A percentile compares a stretch with the other conserved stretches of the same genome.
Conservation (phyloP, 1,140 invertebrate genomes). For the Hetaerina americana region DNA sequence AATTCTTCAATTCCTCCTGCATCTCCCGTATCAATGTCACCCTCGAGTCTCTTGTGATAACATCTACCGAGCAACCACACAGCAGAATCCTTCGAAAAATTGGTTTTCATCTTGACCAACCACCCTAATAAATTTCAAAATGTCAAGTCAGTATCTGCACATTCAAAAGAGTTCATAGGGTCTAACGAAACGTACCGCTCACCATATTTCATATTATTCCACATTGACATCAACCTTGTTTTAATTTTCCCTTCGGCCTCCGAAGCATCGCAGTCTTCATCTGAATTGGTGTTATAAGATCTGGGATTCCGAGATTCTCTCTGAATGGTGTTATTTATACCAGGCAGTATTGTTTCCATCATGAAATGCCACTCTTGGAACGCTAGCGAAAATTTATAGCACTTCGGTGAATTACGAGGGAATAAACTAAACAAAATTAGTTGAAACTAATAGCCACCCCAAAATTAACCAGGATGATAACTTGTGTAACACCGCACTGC, state of each 20-base stretch:
- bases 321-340: neutral
- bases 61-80: conserved; percentile 69
- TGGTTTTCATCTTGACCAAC: conserved; percentile 66
- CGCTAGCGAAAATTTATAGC: too few relatives aligned
- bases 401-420: too few relatives aligned
- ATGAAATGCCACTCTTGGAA: too few relatives aligned
- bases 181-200: conserved; percentile 17
- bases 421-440: too few relatives aligned
- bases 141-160: conserved; percentile 12
- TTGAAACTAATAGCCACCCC: too few relatives aligned
- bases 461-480: too few relatives aligned
- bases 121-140: conserved; percentile 33
- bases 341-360: neutral
- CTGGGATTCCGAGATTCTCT: neutral
- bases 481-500: too few relatives aligned
- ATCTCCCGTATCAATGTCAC: conserved; percentile 17
- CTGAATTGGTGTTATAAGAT: neutral
- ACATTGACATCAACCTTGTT: conserved; percentile 66
- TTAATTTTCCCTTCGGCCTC: conserved; percentile 34
- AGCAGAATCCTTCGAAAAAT: conserved; percentile 73
- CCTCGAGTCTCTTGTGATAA: conserved; percentile 55
- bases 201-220: conserved; percentile 86
- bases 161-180: conserved; percentile 16
- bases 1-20: conserved; percentile 55
- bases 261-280: neutral